Evolutionary conservation across 2,113 vertebrate genomes (phyloP).

Genomic region (Polypterus bichir): DNA sequence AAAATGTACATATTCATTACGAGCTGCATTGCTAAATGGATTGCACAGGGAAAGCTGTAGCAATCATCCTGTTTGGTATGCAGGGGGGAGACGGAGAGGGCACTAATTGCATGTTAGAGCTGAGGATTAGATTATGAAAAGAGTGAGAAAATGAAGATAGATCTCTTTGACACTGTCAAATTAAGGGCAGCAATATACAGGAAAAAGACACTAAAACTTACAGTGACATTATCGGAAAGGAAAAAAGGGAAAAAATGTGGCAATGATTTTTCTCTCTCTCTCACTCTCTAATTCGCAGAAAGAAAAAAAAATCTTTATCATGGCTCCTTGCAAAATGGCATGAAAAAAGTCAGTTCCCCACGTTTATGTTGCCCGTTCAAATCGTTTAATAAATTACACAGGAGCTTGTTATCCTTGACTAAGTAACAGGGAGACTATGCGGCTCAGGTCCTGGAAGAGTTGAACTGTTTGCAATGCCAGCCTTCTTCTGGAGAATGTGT

Average conservation of each 20-base stretch:
- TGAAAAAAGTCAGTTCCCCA: background rate
- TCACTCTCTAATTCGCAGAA: background rate
- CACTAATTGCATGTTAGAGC: slow-evolving; percentile 98
- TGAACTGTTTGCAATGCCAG: no score
- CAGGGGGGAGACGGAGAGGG: slow-evolving; percentile 65
- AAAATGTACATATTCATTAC: slow-evolving; percentile 99
- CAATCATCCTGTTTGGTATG: slow-evolving; percentile 75
- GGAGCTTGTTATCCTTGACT: background rate
- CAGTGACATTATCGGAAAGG: slow-evolving; percentile 48
- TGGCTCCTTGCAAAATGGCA: slow-evolving; percentile 12
- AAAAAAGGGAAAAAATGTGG: slow-evolving; percentile 26
- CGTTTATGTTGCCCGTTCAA: background rate
- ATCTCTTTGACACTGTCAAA: slow-evolving; percentile 93
- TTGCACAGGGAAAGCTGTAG: slow-evolving; percentile 90
- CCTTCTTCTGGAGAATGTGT: no score
- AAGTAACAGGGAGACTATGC: background rate
- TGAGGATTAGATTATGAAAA: slow-evolving; percentile 99
- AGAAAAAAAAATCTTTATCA: background rate
- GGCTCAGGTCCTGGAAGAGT: no score
- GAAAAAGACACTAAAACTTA: slow-evolving; percentile 67
- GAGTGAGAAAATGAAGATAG: slow-evolving; percentile 98
- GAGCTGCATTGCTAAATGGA: slow-evolving; percentile 76
- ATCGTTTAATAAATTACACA: slow-evolving; percentile 4
- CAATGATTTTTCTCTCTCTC: background rate
- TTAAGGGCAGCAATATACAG: slow-evolving; percentile 70